Conservation (phyloP, 2,888 invertebrate genomes). For the Drosophila pseudotalamancana region DNA sequence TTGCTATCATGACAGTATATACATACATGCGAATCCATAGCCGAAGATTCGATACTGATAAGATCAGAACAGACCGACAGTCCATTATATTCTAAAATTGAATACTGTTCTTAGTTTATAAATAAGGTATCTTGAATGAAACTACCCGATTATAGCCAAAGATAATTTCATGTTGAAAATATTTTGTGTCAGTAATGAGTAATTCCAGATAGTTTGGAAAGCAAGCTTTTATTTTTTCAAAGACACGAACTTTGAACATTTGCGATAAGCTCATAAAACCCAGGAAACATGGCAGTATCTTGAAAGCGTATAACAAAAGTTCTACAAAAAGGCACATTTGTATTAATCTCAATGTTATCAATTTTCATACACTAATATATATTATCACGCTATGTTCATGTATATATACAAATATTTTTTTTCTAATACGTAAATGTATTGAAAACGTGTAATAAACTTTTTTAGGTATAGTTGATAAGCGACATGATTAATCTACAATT, state of each 20-base stretch:
- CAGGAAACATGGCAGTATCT: neutral
- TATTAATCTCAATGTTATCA: conserved; percentile 21
- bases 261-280: conserved; percentile 5
- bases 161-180: too few species aligned
- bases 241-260: conserved; percentile 7
- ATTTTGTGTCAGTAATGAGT: neutral
- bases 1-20: neutral
- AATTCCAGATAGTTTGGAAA: neutral
- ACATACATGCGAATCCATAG: neutral
- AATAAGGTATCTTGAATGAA: neutral
- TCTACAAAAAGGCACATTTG: neutral
- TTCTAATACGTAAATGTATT: neutral
- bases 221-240: neutral
- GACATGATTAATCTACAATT: conserved; percentile 18
- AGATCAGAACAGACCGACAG: too few species aligned
- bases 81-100: too few species aligned
- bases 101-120: too few species aligned
- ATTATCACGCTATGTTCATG: conserved; percentile 2
- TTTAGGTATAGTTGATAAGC: conserved; percentile 23
- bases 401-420: neutral
- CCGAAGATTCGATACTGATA: neutral
- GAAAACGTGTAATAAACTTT: conserved; percentile 2
- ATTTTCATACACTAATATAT: neutral
- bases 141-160: neutral
- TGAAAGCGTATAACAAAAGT: neutral